A percentile compares a stretch with the other conserved stretches of the same genome.
Evolutionary conservation across 1,140 invertebrate genomes (phyloP).

Genomic region (Octopus sinensis): DNA sequence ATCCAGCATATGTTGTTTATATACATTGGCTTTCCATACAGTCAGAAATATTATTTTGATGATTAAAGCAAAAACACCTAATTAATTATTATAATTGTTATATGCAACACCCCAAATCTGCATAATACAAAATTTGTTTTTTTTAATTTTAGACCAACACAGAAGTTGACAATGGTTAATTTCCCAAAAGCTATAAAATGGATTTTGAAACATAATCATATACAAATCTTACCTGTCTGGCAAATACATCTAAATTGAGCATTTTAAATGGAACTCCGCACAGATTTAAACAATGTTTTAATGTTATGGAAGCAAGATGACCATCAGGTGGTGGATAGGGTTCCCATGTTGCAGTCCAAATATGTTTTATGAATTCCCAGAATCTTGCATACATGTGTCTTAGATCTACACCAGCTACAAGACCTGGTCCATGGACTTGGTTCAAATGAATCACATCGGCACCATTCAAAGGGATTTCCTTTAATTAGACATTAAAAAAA

Average conservation of each 20-base stretch:
- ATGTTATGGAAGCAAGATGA: constrained; percentile 65
- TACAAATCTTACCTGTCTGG: constrained; percentile 59
- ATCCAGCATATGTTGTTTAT: too few relatives aligned
- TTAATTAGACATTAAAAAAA: constrained; percentile 16
- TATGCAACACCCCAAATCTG: too few relatives aligned
- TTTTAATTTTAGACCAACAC: too few relatives aligned
- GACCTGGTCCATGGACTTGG: constrained; percentile 67
- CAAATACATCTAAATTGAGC: constrained; percentile 62
- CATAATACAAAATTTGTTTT: too few relatives aligned
- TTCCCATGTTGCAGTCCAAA: constrained; percentile 57
- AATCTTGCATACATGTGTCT: constrained; percentile 52
- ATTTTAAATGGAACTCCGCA: constrained; percentile 61
- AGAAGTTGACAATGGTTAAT: too few relatives aligned
- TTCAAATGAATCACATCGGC: constrained; percentile 78
- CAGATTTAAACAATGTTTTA: constrained; percentile 64
- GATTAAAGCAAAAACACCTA: too few relatives aligned
- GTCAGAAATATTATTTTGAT: too few relatives aligned
- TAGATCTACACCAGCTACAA: constrained; percentile 63
- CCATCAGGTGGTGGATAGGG: constrained; percentile 45
- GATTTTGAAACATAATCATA: too few relatives aligned
- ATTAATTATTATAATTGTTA: too few relatives aligned
- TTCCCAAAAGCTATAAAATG: too few relatives aligned
- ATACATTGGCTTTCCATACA: too few relatives aligned
- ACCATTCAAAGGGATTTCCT: constrained; percentile 91
- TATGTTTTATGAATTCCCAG: constrained; percentile 54